Base-by-base conservation (phyloP, 2,113 vertebrate genomes). In the Zapornia atra region DNA sequence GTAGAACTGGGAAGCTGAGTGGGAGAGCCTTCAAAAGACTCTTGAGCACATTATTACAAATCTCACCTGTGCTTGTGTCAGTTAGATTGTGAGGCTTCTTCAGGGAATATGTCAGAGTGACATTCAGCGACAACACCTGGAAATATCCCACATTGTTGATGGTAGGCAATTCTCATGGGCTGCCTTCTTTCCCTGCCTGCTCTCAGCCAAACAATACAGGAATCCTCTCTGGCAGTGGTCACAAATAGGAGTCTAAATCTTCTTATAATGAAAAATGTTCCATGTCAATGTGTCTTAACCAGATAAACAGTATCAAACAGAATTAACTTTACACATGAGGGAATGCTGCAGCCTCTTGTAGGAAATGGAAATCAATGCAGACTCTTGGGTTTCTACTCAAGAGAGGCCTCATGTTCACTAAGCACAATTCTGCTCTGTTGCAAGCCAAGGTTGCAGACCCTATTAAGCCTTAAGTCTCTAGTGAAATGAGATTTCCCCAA, bases 241-340 rank as follows among this genome's bases (percentile, higher is more conserved):
- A 88, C 65, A 78, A 86, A 92, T 61, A 82, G 68, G 42, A 90
- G 33, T 64, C 76, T 86, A 54, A 94, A 76, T 82, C 68, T 83
- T 85, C 78, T 96, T 75, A 63, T 18, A 24, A 0, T 93, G 70
- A 92, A 91, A 92, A 96, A 92, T 59, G 31, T 60, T 92, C 70
- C 25, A 19, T 72, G 94, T 94, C 94, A 95, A 22, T 85, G 56
- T 88, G 84, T 71, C 88, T 94, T 72, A 93, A 71, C 25, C 59
- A 96, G 95, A 96, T 87, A 94, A 97, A 96, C 36, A 90, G 16
- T 88, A 95, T 92, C 85, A 85, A 78, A 91, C 31, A 63, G 77
- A 95, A 96, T 96, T 94, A 82, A 80, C 31, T 87, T 91, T 34
- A 94, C 38, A 56, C 80, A 38, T 14, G 66, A 90, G 51, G 76